Conservation (phyloP, 2,797 vertebrate species). For the Phataginus tetradactyla region DNA sequence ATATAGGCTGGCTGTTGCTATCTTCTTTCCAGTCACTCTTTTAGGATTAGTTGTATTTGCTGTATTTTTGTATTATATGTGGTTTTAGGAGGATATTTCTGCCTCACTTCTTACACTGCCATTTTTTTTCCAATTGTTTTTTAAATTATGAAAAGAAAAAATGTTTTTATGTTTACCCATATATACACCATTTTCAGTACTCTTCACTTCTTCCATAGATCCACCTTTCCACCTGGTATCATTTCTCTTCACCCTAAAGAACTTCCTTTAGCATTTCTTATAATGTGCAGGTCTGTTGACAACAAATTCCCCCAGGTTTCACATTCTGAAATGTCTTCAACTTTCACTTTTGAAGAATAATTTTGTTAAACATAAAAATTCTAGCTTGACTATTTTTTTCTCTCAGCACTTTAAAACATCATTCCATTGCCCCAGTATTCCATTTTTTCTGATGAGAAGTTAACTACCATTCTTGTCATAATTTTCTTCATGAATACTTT, state of each 20-base stretch:
- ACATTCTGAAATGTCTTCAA: conserved; percentile 7
- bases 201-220: conserved; percentile 23
- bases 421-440: neutral
- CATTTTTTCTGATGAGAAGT: neutral
- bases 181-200: neutral
- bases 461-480: neutral
- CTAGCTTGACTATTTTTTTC: neutral
- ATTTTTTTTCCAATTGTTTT: neutral
- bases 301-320: conserved; percentile 16
- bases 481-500: neutral
- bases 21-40: no score
- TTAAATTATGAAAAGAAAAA: neutral
- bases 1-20: no score
- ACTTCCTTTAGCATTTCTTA: neutral
- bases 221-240: conserved; percentile 1
- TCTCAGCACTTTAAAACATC: neutral
- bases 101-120: no score
- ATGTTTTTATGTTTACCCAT: neutral
- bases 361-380: conserved; percentile 17
- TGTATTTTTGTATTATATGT: no score
- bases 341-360: conserved; percentile 11
- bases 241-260: conserved; percentile 19
- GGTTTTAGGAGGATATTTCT: no score
- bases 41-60: no score
- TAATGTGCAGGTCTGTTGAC: neutral